Conservation (phyloP, 37 sponge, comb jelly and placozoan genomes). For the Beroe ovata region DNA sequence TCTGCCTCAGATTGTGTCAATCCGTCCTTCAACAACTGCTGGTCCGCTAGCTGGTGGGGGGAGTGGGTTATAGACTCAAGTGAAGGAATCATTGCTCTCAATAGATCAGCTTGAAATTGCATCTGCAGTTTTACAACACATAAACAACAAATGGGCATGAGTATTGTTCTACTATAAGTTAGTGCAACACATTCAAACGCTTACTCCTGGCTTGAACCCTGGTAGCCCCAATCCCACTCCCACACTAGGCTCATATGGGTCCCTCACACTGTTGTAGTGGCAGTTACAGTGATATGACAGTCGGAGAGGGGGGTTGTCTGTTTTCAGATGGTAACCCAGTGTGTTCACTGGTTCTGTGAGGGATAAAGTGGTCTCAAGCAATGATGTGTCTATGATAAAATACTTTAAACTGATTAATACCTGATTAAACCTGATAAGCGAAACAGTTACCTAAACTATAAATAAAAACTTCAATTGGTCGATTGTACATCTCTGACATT, state of each 20-base stretch:
- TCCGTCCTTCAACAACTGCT: conserved; percentile 71
- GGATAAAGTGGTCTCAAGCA: neutral
- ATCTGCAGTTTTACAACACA: too few species aligned
- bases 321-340: conserved; percentile 87
- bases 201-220: conserved; percentile 89
- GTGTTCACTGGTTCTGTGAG: conserved; percentile 88
- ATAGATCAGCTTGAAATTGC: too few species aligned
- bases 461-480: conserved; percentile 88
- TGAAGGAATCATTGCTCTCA: too few species aligned
- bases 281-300: conserved; percentile 86
- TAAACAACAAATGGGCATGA: too few species aligned
- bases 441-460: conserved; percentile 81
- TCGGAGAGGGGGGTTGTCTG: conserved; percentile 92
- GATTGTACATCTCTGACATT: conserved; percentile 93
- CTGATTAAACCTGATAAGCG: too few species aligned
- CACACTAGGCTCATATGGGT: conserved; percentile 86
- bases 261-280: conserved; percentile 94
- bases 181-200: too few species aligned
- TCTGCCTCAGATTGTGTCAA: conserved; percentile 77
- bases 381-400: neutral
- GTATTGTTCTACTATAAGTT: too few species aligned
- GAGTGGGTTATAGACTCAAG: conserved; percentile 6
- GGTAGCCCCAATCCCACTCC: conserved; percentile 96
- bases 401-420: too few species aligned
- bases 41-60: conserved; percentile 74